Percentiles rank a stretch among this genome's conserved stretches.
phyloP scores from a whole-genome alignment of 2,888 invertebrate genomes.

The Eurytoma adleriae region DNA sequence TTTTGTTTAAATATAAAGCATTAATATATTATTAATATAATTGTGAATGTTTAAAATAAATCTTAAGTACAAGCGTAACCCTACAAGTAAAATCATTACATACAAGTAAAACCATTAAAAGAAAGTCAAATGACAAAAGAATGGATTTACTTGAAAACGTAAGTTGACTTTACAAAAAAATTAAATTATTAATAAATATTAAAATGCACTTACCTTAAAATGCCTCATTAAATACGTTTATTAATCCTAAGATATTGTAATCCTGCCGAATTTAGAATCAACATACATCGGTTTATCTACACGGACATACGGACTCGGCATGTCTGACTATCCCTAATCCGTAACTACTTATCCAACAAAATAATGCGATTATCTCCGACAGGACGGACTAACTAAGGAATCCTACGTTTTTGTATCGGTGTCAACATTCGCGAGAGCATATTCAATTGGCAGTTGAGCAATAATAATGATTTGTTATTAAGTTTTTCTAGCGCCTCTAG shows the following conservation, averaged over 20 bases:
- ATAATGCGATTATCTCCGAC: conserved; percentile 16
- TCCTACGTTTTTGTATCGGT: background rate
- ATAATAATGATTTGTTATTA: conserved; percentile 9
- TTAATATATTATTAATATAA: background rate
- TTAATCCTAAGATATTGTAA: too few species aligned
- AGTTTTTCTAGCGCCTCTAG: conserved; percentile 22
- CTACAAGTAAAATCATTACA: too few species aligned
- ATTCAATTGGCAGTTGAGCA: background rate
- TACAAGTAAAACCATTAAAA: too few species aligned
- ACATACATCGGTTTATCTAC: background rate
- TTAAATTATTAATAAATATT: background rate
- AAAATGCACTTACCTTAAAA: background rate
- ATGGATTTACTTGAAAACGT: background rate
- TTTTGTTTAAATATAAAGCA: background rate
- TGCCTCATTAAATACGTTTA: background rate
- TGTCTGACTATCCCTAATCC: conserved; percentile 57
- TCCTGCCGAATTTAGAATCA: background rate
- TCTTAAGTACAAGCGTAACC: too few species aligned
- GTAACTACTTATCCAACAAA: conserved; percentile 49
- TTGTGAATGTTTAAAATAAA: too few species aligned
- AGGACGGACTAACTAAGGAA: background rate
- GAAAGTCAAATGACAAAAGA: background rate
- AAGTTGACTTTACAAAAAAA: background rate
- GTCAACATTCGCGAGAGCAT: background rate
- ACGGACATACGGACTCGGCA: background rate